Conservation (phyloP, 1,140 invertebrate genomes). For the Eubasilissa regina region DNA sequence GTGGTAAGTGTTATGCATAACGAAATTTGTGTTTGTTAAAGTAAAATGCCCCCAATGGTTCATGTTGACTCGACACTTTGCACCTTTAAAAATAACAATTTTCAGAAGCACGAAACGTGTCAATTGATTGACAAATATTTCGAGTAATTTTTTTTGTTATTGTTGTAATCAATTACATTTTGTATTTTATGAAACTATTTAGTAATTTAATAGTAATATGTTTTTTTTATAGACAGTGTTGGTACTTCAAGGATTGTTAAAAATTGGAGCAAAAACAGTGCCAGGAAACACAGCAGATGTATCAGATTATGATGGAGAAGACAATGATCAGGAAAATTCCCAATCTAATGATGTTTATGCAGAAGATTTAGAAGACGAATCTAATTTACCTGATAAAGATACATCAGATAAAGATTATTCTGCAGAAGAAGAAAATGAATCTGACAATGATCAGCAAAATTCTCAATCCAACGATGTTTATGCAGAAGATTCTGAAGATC, state of each 20-base stretch:
- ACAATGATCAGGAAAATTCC: no score
- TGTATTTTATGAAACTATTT: neutral
- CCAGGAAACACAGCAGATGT: no score
- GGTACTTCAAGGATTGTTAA: slow-evolving; percentile 8
- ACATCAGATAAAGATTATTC: no score
- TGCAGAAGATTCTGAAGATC: no score
- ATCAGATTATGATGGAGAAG: no score
- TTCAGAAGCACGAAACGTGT: neutral
- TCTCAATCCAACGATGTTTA: no score
- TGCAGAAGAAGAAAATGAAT: no score
- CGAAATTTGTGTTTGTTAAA: neutral
- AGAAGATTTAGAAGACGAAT: no score
- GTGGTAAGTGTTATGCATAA: slow-evolving; percentile 20
- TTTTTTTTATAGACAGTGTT: neutral
- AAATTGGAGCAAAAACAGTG: no score
- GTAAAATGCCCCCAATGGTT: neutral
- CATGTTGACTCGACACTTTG: slow-evolving; percentile 10
- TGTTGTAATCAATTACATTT: neutral
- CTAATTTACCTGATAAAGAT: no score
- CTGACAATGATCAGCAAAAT: no score
- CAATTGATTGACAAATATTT: neutral
- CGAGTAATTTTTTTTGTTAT: neutral
- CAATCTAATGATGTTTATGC: no score
- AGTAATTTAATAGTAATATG: neutral
- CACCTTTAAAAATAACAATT: slow-evolving; percentile 15